Base-by-base conservation (phyloP, 2,888 invertebrate genomes). In the Tetrapedia diversipes region DNA sequence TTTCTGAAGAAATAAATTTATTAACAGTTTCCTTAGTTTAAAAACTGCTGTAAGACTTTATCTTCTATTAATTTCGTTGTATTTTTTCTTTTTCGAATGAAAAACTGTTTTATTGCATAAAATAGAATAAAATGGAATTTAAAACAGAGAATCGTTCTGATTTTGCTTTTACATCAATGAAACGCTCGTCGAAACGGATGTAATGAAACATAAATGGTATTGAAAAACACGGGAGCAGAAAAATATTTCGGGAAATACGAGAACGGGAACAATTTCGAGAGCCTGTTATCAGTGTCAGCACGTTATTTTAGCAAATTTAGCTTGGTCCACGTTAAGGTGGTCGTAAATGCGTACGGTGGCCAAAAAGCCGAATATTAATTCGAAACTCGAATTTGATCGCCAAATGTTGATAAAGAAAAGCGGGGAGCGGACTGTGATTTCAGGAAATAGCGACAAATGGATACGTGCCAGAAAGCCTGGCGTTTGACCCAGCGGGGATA, bases 381-480 rank as follows among this genome's bases (percentile, higher is more conserved):
- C 72, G 73, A 80, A 84, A 84, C 80, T 78, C 67, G 81, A 85
- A 81, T 80, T 79, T 60, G 81, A 85, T 85, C 81, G 81, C 79
- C 81, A 77, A 81, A 78, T 76, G 66, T 80, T 76, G 79, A 84
- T 80, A 76, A 67, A 72, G 78, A 61, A 56, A 81, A 67, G 76
- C 71, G 57, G 75, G 45, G 43, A 60, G 54, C 57, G 63, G 66
- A 43, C 34, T 71, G 72, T 72, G 49, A 68, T 83, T 79, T 61
- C 56, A 72, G 76, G 56, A 65, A 70, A 73, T 68, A 61, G 70
- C 66, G 41, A 32, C 29, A 59, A 64, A 80, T 87, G 87, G 87
- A 87, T 70, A 57, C 63, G 43, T 80, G 88, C 88, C 88, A 88
- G 83, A 85, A 85, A 71, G 49, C 72, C 72, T 69, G 61, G 79